These are phyloP conservation scores for Siniperca obscura DNA, from an alignment of 2,797 vertebrate genomes.

Conservation along the genomic window DNA sequence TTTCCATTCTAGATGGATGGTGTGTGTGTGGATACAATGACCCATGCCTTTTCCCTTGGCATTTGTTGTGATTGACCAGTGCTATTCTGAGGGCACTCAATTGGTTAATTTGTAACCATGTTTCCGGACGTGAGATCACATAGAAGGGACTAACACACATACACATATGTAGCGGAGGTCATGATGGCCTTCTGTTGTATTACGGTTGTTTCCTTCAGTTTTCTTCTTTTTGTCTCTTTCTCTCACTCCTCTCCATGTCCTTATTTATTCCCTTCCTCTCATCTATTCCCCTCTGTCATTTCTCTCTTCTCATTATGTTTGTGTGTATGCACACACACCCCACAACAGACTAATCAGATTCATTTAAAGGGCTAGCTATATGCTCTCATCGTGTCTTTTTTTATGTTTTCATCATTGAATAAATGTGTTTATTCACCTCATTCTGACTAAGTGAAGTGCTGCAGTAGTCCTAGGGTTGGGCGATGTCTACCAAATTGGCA, in stretches of 20 bases:
- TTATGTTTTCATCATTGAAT: constrained; percentile 13
- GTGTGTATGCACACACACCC: not conserved
- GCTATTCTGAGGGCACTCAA: constrained; percentile 59
- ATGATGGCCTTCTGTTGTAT: not conserved
- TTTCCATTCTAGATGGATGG: constrained; percentile 64
- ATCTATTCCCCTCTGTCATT: not conserved
- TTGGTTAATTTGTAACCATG: constrained; percentile 72
- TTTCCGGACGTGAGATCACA: constrained; percentile 37
- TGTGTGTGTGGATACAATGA: constrained; percentile 15
- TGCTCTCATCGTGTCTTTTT: not conserved
- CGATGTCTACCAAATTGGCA: too few species aligned
- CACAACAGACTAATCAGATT: constrained; percentile 29
- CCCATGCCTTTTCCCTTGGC: constrained; percentile 35
- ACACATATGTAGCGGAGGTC: not conserved
- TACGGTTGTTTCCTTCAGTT: not conserved
- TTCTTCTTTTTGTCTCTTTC: not conserved
- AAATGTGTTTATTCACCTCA: not conserved
- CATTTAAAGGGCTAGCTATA: constrained; percentile 21
- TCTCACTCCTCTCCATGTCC: not conserved
- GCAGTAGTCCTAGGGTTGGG: not conserved
- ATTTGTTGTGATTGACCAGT: constrained; percentile 38
- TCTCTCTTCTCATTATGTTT: not conserved
- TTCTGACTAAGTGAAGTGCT: not conserved
- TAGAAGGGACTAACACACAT: not conserved
- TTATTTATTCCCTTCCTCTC: not conserved